Evolutionary conservation across 2,888 invertebrate species (phyloP).

Genomic region (Dugesia japonica): DNA sequence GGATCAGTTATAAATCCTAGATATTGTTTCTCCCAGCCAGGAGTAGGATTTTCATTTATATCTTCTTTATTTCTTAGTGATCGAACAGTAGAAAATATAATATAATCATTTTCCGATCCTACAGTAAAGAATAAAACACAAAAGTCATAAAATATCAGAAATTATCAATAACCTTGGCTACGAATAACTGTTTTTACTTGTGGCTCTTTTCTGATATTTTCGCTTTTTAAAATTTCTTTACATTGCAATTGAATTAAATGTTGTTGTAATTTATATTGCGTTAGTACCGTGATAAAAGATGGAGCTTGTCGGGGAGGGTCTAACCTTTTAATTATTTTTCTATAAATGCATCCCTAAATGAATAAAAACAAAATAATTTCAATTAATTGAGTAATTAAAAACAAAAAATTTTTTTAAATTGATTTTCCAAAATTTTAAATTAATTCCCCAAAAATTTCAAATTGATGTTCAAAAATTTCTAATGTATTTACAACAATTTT

Average conservation of each 20-base stretch:
- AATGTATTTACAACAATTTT: too few species aligned
- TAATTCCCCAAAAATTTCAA: too few species aligned
- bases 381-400: too few species aligned
- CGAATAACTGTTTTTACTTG: constrained; percentile 38
- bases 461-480: too few species aligned
- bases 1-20: constrained; percentile 43
- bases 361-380: too few species aligned
- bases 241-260: constrained; percentile 37
- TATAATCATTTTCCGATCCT: constrained; percentile 44
- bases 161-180: constrained; percentile 40
- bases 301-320: constrained; percentile 23
- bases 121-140: too few species aligned
- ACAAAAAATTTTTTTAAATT: too few species aligned
- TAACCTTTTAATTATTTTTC: constrained; percentile 1
- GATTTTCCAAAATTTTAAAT: too few species aligned
- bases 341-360: constrained; percentile 22
- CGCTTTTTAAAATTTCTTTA: constrained; percentile 27
- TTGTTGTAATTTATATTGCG: constrained; percentile 41
- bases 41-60: constrained; percentile 38
- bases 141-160: too few species aligned
- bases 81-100: constrained; percentile 42
- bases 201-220: constrained; percentile 26
- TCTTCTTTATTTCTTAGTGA: constrained; percentile 39
- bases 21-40: constrained; percentile 40
- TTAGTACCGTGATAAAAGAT: constrained; percentile 37